These are phyloP conservation scores for Quadriops clusia DNA, from an alignment of 2,888 invertebrate genomes.

Conservation along the genomic window DNA sequence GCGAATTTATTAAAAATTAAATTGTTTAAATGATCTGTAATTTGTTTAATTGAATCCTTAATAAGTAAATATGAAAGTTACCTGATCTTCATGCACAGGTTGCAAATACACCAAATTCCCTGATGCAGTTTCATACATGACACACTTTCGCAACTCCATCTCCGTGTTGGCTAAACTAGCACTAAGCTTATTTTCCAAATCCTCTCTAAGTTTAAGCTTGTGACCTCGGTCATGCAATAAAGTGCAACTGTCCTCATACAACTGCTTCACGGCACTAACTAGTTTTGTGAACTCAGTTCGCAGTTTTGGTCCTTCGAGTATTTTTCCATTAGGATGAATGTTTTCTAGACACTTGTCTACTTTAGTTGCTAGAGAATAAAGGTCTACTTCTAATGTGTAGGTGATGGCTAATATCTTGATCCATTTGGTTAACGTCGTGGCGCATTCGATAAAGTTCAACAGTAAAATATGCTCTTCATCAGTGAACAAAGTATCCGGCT, in stretches of 20 bases:
- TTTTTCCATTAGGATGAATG: conserved; percentile 70
- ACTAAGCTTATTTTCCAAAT: conserved; percentile 56
- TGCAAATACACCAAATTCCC: conserved; percentile 48
- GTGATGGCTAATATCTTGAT: conserved; percentile 55
- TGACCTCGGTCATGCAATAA: conserved; percentile 57
- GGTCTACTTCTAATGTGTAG: conserved; percentile 58
- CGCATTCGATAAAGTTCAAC: conserved; percentile 69
- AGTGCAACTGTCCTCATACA: conserved; percentile 63
- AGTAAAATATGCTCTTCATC: conserved; percentile 60
- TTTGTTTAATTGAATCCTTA: conserved; percentile 2
- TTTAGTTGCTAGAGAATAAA: conserved; percentile 63
- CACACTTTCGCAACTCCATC: conserved; percentile 57
- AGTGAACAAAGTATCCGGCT: conserved; percentile 37
- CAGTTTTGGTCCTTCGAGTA: conserved; percentile 38
- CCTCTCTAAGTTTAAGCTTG: conserved; percentile 50
- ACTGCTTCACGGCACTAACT: conserved; percentile 50
- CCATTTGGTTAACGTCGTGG: conserved; percentile 79
- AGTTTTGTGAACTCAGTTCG: conserved; percentile 66
- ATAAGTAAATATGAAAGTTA: conserved; percentile 19
- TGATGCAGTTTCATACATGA: conserved; percentile 43
- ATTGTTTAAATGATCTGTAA: background rate
- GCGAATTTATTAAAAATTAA: background rate
- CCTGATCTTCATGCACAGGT: conserved; percentile 41
- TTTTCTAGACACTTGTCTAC: conserved; percentile 57
- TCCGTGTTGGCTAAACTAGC: conserved; percentile 57